A percentile compares a stretch with the other conserved stretches of the same genome.
Evolutionary conservation across 2,888 invertebrate genomes (phyloP).

Genomic region (Podotricha telesiphe): DNA sequence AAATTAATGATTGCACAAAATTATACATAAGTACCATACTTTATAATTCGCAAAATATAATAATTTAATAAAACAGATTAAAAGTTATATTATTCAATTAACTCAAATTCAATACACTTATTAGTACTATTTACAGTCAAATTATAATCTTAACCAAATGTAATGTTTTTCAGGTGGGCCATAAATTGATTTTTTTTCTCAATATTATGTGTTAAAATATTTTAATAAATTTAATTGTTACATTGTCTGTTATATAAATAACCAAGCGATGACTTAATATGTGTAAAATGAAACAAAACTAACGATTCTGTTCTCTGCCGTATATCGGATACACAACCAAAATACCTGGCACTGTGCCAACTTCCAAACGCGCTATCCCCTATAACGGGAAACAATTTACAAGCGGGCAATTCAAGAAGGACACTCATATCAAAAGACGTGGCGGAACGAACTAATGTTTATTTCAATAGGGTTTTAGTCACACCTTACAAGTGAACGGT

Average conservation of each 20-base stretch:
- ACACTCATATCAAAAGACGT: constrained; percentile 52
- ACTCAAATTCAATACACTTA: too few species aligned
- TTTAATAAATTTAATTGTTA: not conserved
- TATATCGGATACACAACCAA: constrained; percentile 46
- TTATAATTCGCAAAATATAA: too few species aligned
- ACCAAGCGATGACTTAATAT: constrained; percentile 45
- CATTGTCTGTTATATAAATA: not conserved
- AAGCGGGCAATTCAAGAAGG: constrained; percentile 54
- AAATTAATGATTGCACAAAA: not conserved
- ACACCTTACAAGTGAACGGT: constrained; percentile 45
- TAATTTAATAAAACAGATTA: not conserved
- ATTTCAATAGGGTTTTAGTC: constrained; percentile 59
- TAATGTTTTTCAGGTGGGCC: too few species aligned
- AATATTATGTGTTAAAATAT: too few species aligned
- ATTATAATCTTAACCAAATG: too few species aligned
- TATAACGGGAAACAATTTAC: constrained; percentile 56
- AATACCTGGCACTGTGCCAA: constrained; percentile 64
- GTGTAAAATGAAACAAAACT: constrained; percentile 47
- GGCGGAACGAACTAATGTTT: constrained; percentile 53
- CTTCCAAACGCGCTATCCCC: constrained; percentile 60
- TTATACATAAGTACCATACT: too few species aligned
- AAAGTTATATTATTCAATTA: not conserved
- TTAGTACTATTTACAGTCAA: too few species aligned
- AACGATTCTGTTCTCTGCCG: constrained; percentile 31
- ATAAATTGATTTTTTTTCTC: too few species aligned